Evolutionary conservation across 2,888 invertebrate genomes (phyloP).

Genomic region (Thereva nobilitata): DNA sequence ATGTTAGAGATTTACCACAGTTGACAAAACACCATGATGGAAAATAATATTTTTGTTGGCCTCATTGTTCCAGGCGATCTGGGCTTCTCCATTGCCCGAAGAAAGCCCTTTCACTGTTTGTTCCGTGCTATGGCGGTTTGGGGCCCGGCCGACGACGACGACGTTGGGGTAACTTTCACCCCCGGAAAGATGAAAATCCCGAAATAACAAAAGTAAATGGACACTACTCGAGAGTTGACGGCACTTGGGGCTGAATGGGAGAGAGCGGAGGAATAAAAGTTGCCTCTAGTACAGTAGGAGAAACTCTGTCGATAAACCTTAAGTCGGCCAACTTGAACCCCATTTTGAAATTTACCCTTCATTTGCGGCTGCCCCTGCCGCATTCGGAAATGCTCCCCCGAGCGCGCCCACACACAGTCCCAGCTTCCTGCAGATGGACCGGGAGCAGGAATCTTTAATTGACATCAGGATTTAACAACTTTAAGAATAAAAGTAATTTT

Average conservation of each 20-base stretch:
- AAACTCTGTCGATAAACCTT: not conserved
- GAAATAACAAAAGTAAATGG: slow-evolving; percentile 33
- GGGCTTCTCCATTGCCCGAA: not conserved
- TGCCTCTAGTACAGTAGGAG: not conserved
- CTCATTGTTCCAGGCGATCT: slow-evolving; percentile 12
- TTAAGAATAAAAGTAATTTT: not conserved
- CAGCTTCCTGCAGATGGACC: not conserved
- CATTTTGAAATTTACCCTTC: not conserved
- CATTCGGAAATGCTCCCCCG: not conserved
- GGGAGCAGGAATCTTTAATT: slow-evolving; percentile 24
- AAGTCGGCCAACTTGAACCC: slow-evolving; percentile 4
- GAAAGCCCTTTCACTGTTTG: slow-evolving; percentile 11
- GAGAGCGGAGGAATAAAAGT: not conserved
- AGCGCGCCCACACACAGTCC: slow-evolving; percentile 2
- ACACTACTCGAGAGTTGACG: not conserved
- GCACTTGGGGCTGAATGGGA: not conserved
- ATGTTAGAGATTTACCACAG: slow-evolving; percentile 38
- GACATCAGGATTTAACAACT: slow-evolving; percentile 28
- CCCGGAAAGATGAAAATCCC: slow-evolving; percentile 20
- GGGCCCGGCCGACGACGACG: slow-evolving; percentile 7
- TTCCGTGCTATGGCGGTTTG: slow-evolving; percentile 4
- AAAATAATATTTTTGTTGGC: slow-evolving; percentile 30
- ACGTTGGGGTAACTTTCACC: slow-evolving; percentile 26
- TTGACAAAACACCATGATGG: slow-evolving; percentile 39
- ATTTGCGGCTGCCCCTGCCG: not conserved